Conservation (phyloP, 2,113 vertebrate species). For the Gulo gulo region DNA sequence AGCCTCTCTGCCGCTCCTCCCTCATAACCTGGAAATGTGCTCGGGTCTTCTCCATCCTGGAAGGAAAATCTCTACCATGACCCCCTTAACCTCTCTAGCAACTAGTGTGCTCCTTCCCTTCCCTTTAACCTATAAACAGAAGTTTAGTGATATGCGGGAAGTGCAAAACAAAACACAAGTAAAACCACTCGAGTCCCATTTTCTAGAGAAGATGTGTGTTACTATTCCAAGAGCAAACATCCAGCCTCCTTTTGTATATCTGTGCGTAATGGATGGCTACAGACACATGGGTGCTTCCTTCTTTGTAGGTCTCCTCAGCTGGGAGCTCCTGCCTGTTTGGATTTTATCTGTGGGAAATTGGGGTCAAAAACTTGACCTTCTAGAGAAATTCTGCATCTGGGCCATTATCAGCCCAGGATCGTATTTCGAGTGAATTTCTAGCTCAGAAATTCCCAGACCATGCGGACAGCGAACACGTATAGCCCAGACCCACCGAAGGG, state of each 20-base stretch:
- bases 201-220: not conserved
- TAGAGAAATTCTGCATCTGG: not conserved
- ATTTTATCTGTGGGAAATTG: not conserved
- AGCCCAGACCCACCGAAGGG: not conserved
- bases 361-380: not conserved
- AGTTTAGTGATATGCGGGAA: not conserved
- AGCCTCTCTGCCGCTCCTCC: not conserved
- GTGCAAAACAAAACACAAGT: not conserved
- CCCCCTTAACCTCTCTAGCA: not conserved
- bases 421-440: not conserved
- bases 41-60: not conserved
- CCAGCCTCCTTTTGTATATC: not conserved
- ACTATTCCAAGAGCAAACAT: not conserved
- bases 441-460: not conserved
- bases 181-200: not conserved
- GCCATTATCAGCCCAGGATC: not conserved
- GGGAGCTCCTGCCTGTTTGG: not conserved
- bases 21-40: not conserved
- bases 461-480: not conserved
- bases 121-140: not conserved
- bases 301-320: not conserved
- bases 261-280: not conserved
- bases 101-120: not conserved
- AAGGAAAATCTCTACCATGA: not conserved
- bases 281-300: not conserved